Evolutionary conservation across 1,140 invertebrate genomes (phyloP), one percentile per base, ranked within the genome.

Genomic region (Stratiolaelaps scimitus): DNA sequence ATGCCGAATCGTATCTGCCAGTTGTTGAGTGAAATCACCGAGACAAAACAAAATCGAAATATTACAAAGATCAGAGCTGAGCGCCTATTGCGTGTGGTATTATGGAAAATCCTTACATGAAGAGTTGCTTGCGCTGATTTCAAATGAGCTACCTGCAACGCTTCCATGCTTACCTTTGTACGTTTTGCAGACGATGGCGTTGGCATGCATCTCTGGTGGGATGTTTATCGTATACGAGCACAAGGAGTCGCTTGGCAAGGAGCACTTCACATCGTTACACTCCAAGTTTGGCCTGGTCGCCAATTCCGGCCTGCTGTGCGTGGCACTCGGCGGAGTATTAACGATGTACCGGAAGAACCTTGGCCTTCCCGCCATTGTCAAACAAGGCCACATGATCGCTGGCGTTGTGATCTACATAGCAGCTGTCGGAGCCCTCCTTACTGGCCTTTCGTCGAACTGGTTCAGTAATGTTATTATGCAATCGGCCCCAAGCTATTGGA

Each of bases 171-270:
- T 40, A 40, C 10, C 34, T 40, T 40, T 15, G 13, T 60, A 17
- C 15, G 7, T 15, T 7, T 60, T 60, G 26, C 53, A 60, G 53
- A 60, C 53, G 17, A 26, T 60, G 13, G 23, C 53, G 26, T 20
- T 60, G 23, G 15, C 34, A 13, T 60, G 53, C 10, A 26, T 60
- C 1, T 20, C 53, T 5, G 53, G 53, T 5, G 53, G 53, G 10
- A 60, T 60, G 53, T 60, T 20, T 10, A 34, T 34, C 53, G 53
- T 60, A 15, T 60, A 29, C 53, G 26, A 60, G 34, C 53, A 60
- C 53, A 60, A 60, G 34, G 53, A 60, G 20, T 17, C 17, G 6
- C 20, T 60, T 17, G 53, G 53, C 2, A 60, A 60, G 26, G 13
- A 15, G 53, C 53, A 60, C 23, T 60, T 60, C 10, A 34, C 20